phyloP scores from a whole-genome alignment of 2,113 vertebrate species.

The Datnioides undecimradiatus region DNA sequence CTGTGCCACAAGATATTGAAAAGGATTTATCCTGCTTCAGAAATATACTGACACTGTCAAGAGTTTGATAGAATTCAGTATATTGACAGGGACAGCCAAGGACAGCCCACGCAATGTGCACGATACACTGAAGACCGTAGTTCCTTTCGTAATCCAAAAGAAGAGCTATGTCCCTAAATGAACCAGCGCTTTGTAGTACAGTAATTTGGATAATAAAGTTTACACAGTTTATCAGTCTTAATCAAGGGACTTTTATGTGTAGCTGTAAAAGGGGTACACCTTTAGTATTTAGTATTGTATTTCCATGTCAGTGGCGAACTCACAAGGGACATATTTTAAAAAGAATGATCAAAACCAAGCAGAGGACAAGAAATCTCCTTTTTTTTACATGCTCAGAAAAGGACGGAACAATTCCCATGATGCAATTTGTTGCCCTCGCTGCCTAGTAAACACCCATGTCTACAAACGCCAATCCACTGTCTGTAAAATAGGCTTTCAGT shows the following conservation, averaged over 20 bases:
- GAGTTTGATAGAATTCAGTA: constrained; percentile 14
- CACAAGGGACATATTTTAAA: background rate
- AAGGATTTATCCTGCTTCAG: constrained; percentile 32
- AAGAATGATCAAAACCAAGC: background rate
- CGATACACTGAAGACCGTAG: background rate
- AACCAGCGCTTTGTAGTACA: background rate
- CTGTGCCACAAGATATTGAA: constrained; percentile 30
- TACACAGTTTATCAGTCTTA: background rate
- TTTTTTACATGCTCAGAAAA: background rate
- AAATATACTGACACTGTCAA: constrained; percentile 34
- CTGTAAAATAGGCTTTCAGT: too few relatives aligned
- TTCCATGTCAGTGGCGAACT: background rate
- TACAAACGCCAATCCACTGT: too few relatives aligned
- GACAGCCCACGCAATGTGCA: background rate
- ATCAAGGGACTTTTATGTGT: background rate
- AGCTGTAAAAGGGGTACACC: background rate
- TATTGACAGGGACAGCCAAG: constrained; percentile 27
- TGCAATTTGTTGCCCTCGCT: background rate
- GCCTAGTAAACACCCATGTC: background rate
- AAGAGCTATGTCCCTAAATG: background rate
- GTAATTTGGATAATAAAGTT: background rate
- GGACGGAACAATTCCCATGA: background rate
- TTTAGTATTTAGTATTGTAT: background rate
- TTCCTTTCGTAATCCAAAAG: background rate
- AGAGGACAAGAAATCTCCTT: background rate